Evolutionary conservation across 2,797 vertebrate genomes (phyloP), one percentile per base, ranked within the genome.

Genomic region (Eidolon dupreanum): DNA sequence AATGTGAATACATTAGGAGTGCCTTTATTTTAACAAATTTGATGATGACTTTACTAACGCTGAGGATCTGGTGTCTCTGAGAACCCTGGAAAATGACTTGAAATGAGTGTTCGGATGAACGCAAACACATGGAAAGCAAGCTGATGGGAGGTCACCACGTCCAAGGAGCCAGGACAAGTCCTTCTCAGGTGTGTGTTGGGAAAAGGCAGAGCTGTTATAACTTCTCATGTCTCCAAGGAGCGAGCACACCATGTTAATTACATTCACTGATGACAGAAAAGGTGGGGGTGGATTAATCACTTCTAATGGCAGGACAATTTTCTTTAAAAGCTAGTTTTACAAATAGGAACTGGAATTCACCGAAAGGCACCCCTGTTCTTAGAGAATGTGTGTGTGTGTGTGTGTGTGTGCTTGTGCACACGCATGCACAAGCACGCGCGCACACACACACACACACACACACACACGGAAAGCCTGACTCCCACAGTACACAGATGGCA

Each of bases 221-320:
- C 87, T 79, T 92, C 88, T 93, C 93, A 84, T 90, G 96, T 89
- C 74, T 93, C 87, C 81, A 85, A 96, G 87, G 90, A 94, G 95
- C 86, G 49, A 86, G 86, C 51, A 75, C 43, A 79, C 65, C 84
- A 75, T 53, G 83, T 92, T 95, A 96, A 97, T 97, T 95, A 95
- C 93, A 92, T 95, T 94, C 95, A 94, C 92, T 8, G 83, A 94
- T 89, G 96, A 77, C n/a, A 83, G 92, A 87, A 96, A 95, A 87
- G 78, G 84, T 79, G 93, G 63, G 88, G 92, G 90, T 77, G 79
- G 83, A 93, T 90, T 89, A 94, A 94, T 96, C 93, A 66, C 70
- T 97, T 93, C 33, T 89, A 92, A 87, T 63, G 75, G 81, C 79
- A 94, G 70, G 84, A 94, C 79, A 84, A 84, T 94, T 94, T 96